Evolutionary conservation across 1,140 invertebrate species (phyloP).

Genomic region (Pseudomyrmex cubaensis): DNA sequence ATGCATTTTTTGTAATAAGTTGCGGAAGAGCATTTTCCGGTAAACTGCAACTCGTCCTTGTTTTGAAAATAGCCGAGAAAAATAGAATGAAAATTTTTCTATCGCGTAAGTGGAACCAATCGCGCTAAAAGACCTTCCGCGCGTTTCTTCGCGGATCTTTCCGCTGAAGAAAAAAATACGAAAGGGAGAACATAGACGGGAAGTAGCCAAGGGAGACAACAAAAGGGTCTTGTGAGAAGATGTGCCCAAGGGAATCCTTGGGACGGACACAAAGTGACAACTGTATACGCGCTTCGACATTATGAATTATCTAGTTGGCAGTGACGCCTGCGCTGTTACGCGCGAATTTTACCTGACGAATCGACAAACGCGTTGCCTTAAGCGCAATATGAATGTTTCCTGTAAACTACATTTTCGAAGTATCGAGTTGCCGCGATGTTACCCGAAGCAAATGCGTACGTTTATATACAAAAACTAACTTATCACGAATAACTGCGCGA

Average conservation of each 20-base stretch:
- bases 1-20: too few relatives aligned
- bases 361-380: constrained; percentile 15
- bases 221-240: not conserved
- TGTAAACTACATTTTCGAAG: not conserved
- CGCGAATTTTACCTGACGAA: constrained; percentile 50
- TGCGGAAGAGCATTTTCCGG: not conserved
- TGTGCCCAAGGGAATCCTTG: not conserved
- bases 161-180: not conserved
- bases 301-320: constrained; percentile 64
- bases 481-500: not conserved
- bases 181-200: not conserved
- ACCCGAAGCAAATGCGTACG: too few relatives aligned
- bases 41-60: not conserved
- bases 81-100: not conserved
- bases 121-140: constrained; percentile 49
- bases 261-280: constrained; percentile 33
- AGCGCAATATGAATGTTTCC: not conserved
- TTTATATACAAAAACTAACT: not conserved
- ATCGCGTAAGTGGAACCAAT: constrained; percentile 28
- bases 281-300: constrained; percentile 44
- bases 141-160: not conserved
- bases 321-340: constrained; percentile 61
- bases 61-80: not conserved
- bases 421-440: not conserved
- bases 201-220: not conserved